Base-by-base conservation (phyloP, 2,797 vertebrate genomes). In the Enteromius paludinosus region DNA sequence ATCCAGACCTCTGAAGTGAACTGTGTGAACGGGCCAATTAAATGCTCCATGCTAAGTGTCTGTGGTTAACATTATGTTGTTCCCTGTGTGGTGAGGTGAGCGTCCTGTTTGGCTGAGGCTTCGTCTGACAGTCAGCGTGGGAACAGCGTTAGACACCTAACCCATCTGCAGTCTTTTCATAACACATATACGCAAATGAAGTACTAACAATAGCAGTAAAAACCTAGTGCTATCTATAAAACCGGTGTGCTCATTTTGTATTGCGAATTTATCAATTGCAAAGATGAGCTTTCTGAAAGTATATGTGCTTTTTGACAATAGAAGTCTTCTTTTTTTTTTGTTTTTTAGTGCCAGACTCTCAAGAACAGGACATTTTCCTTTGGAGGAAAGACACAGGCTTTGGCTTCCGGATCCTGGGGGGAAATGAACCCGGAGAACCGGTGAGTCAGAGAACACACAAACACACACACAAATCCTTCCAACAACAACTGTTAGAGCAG, bases 351-450 rank as follows among this genome's bases (percentile, higher is more conserved):
- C 97, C 98, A 88, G 98, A 99, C 92, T 97, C 95, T 89, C 98
- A 99, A 93, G 98, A 99, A 88, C 98, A 98, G 89, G 98, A 99
- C 92, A 98, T 99, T 90, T 99, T 99, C 93, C 96, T 99, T 77
- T 99, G 98, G 98, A 96, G 98, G 89, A 99, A 99, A 91, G 98
- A 99, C 90, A 99, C 98, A 0, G 98, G 98, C 54, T 99, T 99
- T 87, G 98, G 98, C 87, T 99, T 99, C 93, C 96, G 98, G 89
- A 99, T 99, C 91, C 94, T 99, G 79, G 98, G 98, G 88, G 98
- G 98, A 93, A 99, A 99, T 91, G 98, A 99, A 89, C 96, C 98
- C 3, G 98, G 98, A 83, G 98, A 99, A 88, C 98, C 97, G 73
- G 98, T 99, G 90, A 97, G 97, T 96, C 75, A 2, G 5, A 43